Evolutionary conservation across 2,888 invertebrate genomes (phyloP), one percentile per base, ranked within the genome.

Genomic region (Catocala nupta): DNA sequence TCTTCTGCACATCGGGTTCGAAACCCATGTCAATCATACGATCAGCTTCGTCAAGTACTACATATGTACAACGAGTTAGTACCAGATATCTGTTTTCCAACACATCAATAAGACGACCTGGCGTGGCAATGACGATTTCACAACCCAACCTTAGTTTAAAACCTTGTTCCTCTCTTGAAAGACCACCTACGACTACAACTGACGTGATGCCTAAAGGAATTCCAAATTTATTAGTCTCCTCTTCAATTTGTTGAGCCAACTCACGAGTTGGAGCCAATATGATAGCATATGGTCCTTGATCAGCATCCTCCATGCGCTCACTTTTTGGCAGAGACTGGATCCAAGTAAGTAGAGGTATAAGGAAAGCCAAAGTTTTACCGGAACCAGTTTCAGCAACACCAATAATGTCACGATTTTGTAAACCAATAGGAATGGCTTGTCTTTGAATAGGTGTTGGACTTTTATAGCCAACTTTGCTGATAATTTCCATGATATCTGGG

Each of bases 11-110:
- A 83, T 98, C 98, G 48, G 99, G 98, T 89, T 99, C 99, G 87
- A 99, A 99, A 87, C 99, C 99, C 98, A 99, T 99, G 95, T 99
- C 99, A 90, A 99, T 99, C 99, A 99, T 99, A 85, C 99, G 96
- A 95, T 99, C 99, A 42, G 99, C 99, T 95, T 99, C 98, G 83
- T 98, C 98, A 57, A 98, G 95, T 5, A 98, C 99, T 65, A 99
- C 99, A 88, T 99, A 99, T 0, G 99, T 99, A 90, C 99, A 99
- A 84, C 99, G 98, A 89, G 97, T 98, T 12, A 99, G 94, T 8
- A 99, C 99, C 72, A 99, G 95, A 88, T 99, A 99, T 65, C 99
- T 96, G 91, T 99, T 99, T 92, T 99, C 99, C 68, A 99, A 92
- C 0, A 99, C 99, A 90, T 99, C 99, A 71, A 99, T 99, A 50